phyloP scores from a whole-genome alignment of 2,113 vertebrate species.

The Heterotilapia buettikoferi region DNA sequence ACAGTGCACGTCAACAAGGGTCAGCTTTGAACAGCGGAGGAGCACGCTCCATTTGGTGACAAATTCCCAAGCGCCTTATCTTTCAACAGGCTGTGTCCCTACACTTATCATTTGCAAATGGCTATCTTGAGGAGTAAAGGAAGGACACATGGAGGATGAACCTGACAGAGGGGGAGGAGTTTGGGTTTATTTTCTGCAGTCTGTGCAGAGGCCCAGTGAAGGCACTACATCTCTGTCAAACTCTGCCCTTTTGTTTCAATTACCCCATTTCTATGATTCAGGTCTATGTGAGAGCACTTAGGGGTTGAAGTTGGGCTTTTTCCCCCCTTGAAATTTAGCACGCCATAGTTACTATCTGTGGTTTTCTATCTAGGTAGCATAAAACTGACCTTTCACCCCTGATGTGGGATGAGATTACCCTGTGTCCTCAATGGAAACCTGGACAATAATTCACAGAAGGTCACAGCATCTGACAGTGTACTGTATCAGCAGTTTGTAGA shows the following conservation, averaged over 20 bases:
- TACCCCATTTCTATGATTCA: constrained; percentile 65
- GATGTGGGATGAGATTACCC: constrained; percentile 37
- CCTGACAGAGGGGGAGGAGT: constrained; percentile 44
- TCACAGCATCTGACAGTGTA: background rate
- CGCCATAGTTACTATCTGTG: background rate
- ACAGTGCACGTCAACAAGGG: constrained; percentile 54
- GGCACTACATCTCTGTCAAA: constrained; percentile 68
- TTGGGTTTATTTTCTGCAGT: constrained; percentile 63
- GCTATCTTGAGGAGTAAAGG: constrained; percentile 33
- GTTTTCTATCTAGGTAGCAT: constrained; percentile 12
- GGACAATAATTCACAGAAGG: constrained; percentile 23
- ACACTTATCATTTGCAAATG: constrained; percentile 62
- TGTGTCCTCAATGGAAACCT: constrained; percentile 5
- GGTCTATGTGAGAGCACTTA: constrained; percentile 43
- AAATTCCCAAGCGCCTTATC: constrained; percentile 60
- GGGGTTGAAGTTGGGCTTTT: constrained; percentile 23
- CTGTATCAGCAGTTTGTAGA: constrained; percentile 6
- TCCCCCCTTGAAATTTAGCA: constrained; percentile 14
- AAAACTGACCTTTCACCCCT: constrained; percentile 43
- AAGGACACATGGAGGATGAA: constrained; percentile 56
- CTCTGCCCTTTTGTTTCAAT: constrained; percentile 72
- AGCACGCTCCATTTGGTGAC: constrained; percentile 58
- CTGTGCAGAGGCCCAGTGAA: constrained; percentile 44
- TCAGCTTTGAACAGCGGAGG: constrained; percentile 45
- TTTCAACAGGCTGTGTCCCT: constrained; percentile 36